These are phyloP conservation scores for Labrus mixtus DNA, from an alignment of 2,113 vertebrate species.

Conservation along the genomic window DNA sequence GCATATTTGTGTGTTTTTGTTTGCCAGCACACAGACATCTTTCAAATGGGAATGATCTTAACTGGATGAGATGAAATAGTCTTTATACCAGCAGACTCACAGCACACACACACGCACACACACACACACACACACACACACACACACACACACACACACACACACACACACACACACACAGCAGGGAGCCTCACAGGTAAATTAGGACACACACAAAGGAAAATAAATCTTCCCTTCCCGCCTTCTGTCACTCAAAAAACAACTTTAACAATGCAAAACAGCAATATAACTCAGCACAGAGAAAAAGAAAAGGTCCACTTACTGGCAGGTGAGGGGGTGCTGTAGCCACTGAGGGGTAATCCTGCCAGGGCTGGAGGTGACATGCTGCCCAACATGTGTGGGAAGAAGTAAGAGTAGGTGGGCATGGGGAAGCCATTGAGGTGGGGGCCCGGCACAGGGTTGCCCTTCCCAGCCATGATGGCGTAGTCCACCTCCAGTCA, in stretches of 20 bases:
- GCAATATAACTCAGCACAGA: not conserved
- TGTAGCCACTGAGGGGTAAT: conserved; percentile 95
- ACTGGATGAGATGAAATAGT: conserved; percentile 64
- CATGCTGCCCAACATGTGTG: conserved; percentile 93
- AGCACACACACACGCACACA: conserved; percentile 44
- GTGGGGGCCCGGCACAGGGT: conserved; percentile 88
- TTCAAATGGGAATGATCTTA: conserved; percentile 55
- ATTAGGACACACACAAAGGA: conserved; percentile 51
- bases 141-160: conserved; percentile 40
- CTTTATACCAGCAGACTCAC: conserved; percentile 43
- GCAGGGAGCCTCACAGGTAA: conserved; percentile 25
- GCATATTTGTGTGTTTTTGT: conserved; percentile 44
- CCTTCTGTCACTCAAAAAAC: conserved; percentile 17
- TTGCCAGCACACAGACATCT: conserved; percentile 59
- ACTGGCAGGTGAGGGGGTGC: conserved; percentile 97
- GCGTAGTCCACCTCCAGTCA: conserved; percentile 69
- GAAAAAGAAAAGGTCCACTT: conserved; percentile 77
- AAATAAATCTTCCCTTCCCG: conserved; percentile 24
- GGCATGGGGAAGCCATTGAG: conserved; percentile 93
- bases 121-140: conserved; percentile 40
- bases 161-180: conserved; percentile 32
- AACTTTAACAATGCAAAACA: not conserved
- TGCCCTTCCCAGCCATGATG: conserved; percentile 96
- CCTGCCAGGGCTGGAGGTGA: conserved; percentile 90
- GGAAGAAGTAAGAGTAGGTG: conserved; percentile 97